phyloP scores from a whole-genome alignment of 2,888 invertebrate species.

The Clitarchus hookeri region DNA sequence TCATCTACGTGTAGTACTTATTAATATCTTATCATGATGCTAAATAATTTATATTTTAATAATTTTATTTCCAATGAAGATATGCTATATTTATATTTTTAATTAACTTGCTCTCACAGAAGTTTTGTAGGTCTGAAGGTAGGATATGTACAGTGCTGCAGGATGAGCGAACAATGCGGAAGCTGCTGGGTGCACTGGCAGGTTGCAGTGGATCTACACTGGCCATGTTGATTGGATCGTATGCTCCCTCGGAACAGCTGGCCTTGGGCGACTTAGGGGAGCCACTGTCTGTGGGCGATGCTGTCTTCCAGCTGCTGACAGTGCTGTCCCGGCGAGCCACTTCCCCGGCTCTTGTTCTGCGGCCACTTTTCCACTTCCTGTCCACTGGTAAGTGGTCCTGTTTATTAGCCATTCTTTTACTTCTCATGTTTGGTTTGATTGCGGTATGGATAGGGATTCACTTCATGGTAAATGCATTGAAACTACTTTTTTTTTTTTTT shows the following conservation, averaged over 20 bases:
- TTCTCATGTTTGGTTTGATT: too few relatives aligned
- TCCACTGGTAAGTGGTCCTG: slow-evolving; percentile 51
- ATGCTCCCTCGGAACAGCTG: slow-evolving; percentile 49
- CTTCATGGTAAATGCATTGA: too few relatives aligned
- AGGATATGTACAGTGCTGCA: slow-evolving; percentile 63
- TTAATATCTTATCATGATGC: slow-evolving; percentile 21
- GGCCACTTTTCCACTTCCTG: slow-evolving; percentile 76
- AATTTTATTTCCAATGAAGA: not conserved
- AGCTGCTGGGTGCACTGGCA: slow-evolving; percentile 78
- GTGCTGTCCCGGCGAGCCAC: slow-evolving; percentile 70
- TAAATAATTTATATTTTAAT: slow-evolving; percentile 31
- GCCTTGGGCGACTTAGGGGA: slow-evolving; percentile 56
- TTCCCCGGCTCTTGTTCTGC: slow-evolving; percentile 73
- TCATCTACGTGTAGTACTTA: not conserved
- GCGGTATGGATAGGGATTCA: too few relatives aligned
- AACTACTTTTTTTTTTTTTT: too few relatives aligned
- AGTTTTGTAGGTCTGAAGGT: not conserved
- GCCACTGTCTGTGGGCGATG: slow-evolving; percentile 80
- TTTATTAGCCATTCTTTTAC: not conserved
- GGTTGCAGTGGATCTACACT: slow-evolving; percentile 74
- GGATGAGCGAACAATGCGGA: slow-evolving; percentile 80
- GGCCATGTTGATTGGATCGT: slow-evolving; percentile 65
- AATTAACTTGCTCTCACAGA: too few relatives aligned
- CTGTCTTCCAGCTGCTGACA: slow-evolving; percentile 82
- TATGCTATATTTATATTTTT: too few relatives aligned